phyloP scores from a whole-genome alignment of 2,113 vertebrate species.

The Arizona elegans region DNA sequence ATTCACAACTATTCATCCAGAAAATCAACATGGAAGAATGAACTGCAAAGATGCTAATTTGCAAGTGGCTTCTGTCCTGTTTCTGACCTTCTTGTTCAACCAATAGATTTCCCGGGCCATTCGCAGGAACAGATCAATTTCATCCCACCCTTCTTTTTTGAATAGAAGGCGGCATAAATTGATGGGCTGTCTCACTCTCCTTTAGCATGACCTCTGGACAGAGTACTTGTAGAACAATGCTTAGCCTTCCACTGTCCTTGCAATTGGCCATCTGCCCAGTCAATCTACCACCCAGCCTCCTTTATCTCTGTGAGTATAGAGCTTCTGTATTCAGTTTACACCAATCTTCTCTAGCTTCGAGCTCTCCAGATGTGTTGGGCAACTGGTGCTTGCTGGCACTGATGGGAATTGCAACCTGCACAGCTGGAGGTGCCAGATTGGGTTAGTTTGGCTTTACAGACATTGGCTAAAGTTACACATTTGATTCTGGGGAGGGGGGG shows the following conservation, averaged over 20 bases:
- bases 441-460: background rate
- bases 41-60: background rate
- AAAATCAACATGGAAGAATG: background rate
- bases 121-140: background rate
- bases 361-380: background rate
- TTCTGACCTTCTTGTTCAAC: background rate
- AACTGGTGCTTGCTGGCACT: background rate
- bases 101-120: background rate
- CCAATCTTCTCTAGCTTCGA: background rate
- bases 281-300: background rate
- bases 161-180: background rate
- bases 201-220: background rate
- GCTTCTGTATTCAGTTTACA: background rate
- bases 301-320: background rate
- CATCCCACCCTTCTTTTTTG: background rate
- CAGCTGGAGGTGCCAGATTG: background rate
- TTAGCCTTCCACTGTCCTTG: background rate
- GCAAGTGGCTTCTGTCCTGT: background rate
- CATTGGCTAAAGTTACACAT: background rate
- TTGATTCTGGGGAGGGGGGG: background rate
- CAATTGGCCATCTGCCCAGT: background rate
- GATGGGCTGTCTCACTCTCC: background rate
- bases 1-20: background rate
- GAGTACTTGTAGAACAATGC: background rate
- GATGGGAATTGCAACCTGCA: background rate